Percentiles rank a stretch among this genome's conserved stretches.
phyloP scores from a whole-genome alignment of 2,113 vertebrate genomes.

The Paradisaea rubra region DNA sequence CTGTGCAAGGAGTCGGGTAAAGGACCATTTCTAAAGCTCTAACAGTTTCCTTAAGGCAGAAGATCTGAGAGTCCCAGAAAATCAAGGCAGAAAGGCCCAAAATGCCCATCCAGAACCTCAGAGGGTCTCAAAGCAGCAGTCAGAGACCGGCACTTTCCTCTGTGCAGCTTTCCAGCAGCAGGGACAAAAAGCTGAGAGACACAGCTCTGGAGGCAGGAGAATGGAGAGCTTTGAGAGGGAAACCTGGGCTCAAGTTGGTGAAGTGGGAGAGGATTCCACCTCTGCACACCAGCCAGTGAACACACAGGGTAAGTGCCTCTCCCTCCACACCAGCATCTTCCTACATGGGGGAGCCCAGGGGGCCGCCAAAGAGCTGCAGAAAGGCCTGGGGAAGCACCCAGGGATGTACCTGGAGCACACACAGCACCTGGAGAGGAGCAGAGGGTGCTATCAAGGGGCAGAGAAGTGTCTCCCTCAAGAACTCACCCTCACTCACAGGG shows the following conservation, averaged over 20 bases:
- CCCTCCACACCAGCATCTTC: background rate
- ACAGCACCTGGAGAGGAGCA: background rate
- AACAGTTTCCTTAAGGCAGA: background rate
- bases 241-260: accelerated
- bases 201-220: background rate
- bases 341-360: accelerated
- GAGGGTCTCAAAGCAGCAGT: background rate
- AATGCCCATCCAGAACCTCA: background rate
- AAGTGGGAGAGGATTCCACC: background rate
- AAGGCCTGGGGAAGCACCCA: background rate
- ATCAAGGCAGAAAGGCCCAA: background rate
- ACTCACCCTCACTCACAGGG: accelerated
- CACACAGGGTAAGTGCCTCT: background rate
- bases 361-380: background rate
- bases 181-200: background rate
- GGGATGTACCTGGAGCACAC: background rate
- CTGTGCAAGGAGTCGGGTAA: background rate
- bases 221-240: background rate
- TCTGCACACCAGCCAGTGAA: background rate
- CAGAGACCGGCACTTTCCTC: background rate
- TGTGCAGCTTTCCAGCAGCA: background rate
- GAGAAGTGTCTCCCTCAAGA: background rate
- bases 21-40: background rate
- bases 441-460: background rate
- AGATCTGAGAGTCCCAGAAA: background rate